Percentiles rank a stretch among this genome's conserved stretches.
These are phyloP conservation scores for Vanessa cardui DNA, from an alignment of 2,888 invertebrate species.

Conservation along the genomic window DNA sequence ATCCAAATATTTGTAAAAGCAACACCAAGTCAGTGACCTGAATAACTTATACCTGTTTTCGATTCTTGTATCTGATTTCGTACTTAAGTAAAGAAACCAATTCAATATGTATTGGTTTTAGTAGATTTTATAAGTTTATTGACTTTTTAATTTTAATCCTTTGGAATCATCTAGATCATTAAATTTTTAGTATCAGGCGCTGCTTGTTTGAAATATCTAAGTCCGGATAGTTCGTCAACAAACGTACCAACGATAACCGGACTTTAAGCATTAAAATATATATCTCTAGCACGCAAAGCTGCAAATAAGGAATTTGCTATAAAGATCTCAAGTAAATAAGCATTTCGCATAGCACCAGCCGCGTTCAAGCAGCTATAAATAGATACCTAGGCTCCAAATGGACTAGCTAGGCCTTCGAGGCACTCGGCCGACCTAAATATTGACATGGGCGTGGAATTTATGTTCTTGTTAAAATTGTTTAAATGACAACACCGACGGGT, in stretches of 20 bases:
- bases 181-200: neutral
- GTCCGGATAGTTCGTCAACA: constrained; percentile 12
- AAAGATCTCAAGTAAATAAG: constrained; percentile 42
- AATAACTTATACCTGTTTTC: constrained; percentile 8
- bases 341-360: constrained; percentile 36
- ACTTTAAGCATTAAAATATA: constrained; percentile 26
- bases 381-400: constrained; percentile 43
- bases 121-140: constrained; percentile 20
- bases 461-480: constrained; percentile 39
- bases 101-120: neutral
- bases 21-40: constrained; percentile 17
- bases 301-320: constrained; percentile 39
- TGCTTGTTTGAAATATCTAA: too few species aligned
- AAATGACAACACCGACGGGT: constrained; percentile 35
- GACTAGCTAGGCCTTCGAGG: constrained; percentile 47
- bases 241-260: constrained; percentile 17
- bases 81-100: constrained; percentile 1
- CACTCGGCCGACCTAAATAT: constrained; percentile 50
- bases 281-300: constrained; percentile 25
- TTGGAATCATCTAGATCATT: neutral
- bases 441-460: constrained; percentile 39
- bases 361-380: constrained; percentile 44
- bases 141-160: constrained; percentile 2
- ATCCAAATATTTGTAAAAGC: constrained; percentile 8
- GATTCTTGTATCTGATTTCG: neutral